A percentile compares a stretch with the other conserved stretches of the same genome.
These are phyloP conservation scores for Drosophila phalerata DNA, from an alignment of 2,888 invertebrate species.

Conservation along the genomic window DNA sequence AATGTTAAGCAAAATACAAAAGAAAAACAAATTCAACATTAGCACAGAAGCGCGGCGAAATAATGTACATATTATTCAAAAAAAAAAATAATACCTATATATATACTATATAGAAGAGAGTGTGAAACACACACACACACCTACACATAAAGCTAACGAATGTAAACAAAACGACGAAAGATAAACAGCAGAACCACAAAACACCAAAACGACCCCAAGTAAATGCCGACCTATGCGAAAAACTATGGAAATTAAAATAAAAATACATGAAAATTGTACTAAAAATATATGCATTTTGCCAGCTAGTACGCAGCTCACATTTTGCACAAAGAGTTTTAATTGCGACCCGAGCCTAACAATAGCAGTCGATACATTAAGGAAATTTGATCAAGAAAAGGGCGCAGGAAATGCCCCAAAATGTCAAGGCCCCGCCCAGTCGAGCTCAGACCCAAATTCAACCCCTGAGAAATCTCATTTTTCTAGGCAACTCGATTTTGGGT, in stretches of 20 bases:
- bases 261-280: constrained; percentile 40
- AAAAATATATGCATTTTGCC: constrained; percentile 18
- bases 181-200: constrained; percentile 76
- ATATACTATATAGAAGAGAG: constrained; percentile 18
- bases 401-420: constrained; percentile 41
- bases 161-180: constrained; percentile 76
- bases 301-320: constrained; percentile 14
- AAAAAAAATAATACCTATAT: constrained; percentile 6
- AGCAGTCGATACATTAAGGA: constrained; percentile 35
- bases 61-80: constrained; percentile 37
- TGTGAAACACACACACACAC: constrained; percentile 24
- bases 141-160: constrained; percentile 47
- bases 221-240: constrained; percentile 14
- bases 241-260: constrained; percentile 21
- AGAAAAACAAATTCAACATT: constrained; percentile 71
- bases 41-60: constrained; percentile 55
- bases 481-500: constrained; percentile 18
- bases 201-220: constrained; percentile 34
- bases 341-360: constrained; percentile 18
- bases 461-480: not conserved
- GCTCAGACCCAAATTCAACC: not conserved
- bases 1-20: constrained; percentile 76
- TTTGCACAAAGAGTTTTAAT: constrained; percentile 43
- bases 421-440: constrained; percentile 54
- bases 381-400: constrained; percentile 44